Evolutionary conservation across 2,888 invertebrate species (phyloP), one percentile per base, ranked within the genome.

Genomic region (Papilio elwesi): DNA sequence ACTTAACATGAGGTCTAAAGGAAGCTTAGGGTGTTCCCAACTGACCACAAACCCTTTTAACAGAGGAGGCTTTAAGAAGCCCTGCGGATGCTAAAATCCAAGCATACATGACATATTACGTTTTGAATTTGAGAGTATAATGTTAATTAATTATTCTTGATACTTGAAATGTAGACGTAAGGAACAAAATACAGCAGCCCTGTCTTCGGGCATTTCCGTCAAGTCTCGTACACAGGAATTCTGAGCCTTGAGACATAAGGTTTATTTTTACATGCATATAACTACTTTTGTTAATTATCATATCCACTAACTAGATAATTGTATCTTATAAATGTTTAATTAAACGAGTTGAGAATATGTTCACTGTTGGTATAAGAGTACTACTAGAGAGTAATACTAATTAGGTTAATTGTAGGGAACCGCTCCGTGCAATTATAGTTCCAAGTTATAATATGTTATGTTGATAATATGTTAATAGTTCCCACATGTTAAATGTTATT

Each of bases 81-180:
- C 70, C 38, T 55, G 53, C n/a, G 48, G 64, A 70, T 70, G 11
- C 53, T 47, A 71, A 67, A 72, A 74, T 77, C 77, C 74, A 79
- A 62, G 38, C 13, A 7, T 57, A 13, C 57, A 13, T 36, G 36
- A 57, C 36, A 13, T 55, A 57, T 57, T n/a, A 59, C 9, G 38
- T 0, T 38, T n/a, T 9, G 59, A 59, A 26, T 57, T 57, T 36
- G 13, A 38, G 59, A 59, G 38, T 59, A n/a, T 4, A 26, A 26
- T 9, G 3, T 57, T 57, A 59, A 59, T 59, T 38, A 59, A 59
- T 59, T 38, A 59, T 38, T 13, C 38, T 36, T 57, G 13, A 36
- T 57, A 36, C 26, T 13, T 38, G 36, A 38, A 57, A 57, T 26
- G 13, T 10, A 43, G 43, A 43, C 43, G 2, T 9, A 43, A 9